Conservation (phyloP, 2,888 invertebrate species). For the Apamea anceps region DNA sequence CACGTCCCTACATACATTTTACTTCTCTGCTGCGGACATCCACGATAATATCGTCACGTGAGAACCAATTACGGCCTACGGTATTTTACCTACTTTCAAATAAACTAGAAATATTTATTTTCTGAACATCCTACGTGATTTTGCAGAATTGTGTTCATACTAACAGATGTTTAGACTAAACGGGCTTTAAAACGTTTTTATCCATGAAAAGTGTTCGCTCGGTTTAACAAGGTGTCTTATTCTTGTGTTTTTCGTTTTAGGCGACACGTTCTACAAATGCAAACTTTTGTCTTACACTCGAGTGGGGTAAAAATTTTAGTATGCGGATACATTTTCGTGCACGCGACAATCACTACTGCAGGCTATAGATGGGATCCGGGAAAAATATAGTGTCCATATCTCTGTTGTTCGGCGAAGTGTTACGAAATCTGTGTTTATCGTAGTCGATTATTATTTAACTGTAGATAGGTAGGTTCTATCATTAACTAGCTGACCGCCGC, state of each 20-base stretch:
- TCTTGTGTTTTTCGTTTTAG: neutral
- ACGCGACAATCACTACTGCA: constrained; percentile 9
- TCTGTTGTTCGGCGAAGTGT: constrained; percentile 39
- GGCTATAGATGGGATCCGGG: constrained; percentile 15
- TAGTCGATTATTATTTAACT: constrained; percentile 24
- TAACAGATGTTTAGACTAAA: neutral
- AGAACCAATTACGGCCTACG: neutral
- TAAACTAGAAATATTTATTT: neutral
- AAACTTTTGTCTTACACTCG: neutral
- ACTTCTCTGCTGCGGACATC: neutral
- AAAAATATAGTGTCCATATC: constrained; percentile 52
- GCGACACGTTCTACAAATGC: neutral
- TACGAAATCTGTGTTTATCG: constrained; percentile 20
- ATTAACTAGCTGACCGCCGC: no score
- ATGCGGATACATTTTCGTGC: constrained; percentile 15
- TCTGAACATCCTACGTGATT: neutral
- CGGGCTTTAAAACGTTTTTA: neutral
- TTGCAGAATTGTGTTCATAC: neutral
- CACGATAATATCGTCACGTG: neutral
- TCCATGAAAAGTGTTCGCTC: neutral
- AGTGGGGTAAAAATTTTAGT: neutral
- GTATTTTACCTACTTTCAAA: neutral
- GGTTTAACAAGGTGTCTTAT: neutral
- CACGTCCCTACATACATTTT: neutral
- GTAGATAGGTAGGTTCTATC: neutral